Base-by-base conservation (phyloP, 2,113 vertebrate species). In the Helogale parvula region DNA sequence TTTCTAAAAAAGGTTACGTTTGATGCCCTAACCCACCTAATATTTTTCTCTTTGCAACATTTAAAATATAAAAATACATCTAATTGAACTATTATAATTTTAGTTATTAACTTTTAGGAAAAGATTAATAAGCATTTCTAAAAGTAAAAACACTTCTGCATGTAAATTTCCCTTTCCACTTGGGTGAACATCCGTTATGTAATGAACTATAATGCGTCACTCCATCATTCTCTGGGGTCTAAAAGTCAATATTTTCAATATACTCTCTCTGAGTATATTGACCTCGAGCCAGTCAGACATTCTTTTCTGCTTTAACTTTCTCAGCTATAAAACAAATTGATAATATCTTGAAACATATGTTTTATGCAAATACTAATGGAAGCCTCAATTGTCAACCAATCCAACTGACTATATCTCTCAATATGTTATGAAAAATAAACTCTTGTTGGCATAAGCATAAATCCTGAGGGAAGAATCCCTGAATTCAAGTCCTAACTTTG, bases 1-100 rank as follows among this genome's bases (percentile, higher is more conserved):
- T 38, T 94, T 93, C 88, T 47, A 27, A 86, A 96, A 96, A 97
- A 54, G 52, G 1, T 90, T 90, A 33, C 27, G 17, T 45, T 76
- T 52, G 15, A 96, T 93, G 60, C 90, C 27, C 23, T 87, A 89
- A 90, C 13, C 29, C 0, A 19, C 23, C 68, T 69, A 27, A 41
- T 69, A 83, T 29, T 93, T 96, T 89, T 74, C 33, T 94, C 38
- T 91, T 76, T 82, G 52, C 9, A 65, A 66, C 21, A 90, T 60
- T 80, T 83, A 69, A 86, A 68, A 87, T 74, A 77, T 45, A 85
- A 97, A 85, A 91, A 31, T 71, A 57, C 0, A 88, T 23, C 54
- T 74, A 65, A 60, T 35, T 96, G 15, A 7, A 81, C 7, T 31
- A 25, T 74, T 80, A 19, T 35, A 50, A 95, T 57, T 90, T 86